Base-by-base conservation (phyloP, 2,888 invertebrate species). In the Parochlus steinenii region DNA sequence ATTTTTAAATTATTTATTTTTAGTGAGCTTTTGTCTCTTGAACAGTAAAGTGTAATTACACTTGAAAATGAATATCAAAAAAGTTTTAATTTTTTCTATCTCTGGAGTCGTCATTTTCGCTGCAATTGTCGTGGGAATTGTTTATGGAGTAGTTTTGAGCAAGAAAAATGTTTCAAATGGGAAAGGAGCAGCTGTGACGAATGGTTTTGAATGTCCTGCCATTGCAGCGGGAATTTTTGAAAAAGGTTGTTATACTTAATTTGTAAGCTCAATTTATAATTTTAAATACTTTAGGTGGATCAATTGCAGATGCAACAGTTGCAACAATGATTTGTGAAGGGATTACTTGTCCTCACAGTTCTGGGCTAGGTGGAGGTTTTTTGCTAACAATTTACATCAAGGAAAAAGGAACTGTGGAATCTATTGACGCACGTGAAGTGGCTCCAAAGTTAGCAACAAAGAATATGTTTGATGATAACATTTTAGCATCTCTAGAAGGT, bases 291-390 rank as follows among this genome's bases (percentile, higher is more conserved):
- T 58, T 90, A 33, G 55, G 72, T 43, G 85, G 86, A 2, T 68
- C 74, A 0, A 87, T 82, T 0, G 79, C 81, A 3, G 92, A 92
- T 53, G 81, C 87, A 0, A 79, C 85, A 1, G 78, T 92, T 46
- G 86, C 87, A 0, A 70, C 82, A 1, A 53, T 86, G 30, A 71
- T 90, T 46, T 90, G 90, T 54, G 80, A 86, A 52, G 89, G 90
- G 0, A 64, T 86, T 5, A 69, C 78, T 3, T 75, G 83, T 52
- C 72, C 82, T 5, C 86, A 90, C 55, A 75, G 82, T 47, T 80
- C 78, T 73, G 90, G 90, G 1, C 59, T 90, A 5, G 89, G 90
- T 5, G 90, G 92, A 27, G 90, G 90, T n/a, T 89, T 89, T 56
- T 60, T 89, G 22, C 76, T 85, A 57, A 82, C 81, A 2, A 67